Percentiles rank a stretch among this genome's conserved stretches.
Conservation (phyloP, 2,113 vertebrate species). For the Cephalophus harveyi region DNA sequence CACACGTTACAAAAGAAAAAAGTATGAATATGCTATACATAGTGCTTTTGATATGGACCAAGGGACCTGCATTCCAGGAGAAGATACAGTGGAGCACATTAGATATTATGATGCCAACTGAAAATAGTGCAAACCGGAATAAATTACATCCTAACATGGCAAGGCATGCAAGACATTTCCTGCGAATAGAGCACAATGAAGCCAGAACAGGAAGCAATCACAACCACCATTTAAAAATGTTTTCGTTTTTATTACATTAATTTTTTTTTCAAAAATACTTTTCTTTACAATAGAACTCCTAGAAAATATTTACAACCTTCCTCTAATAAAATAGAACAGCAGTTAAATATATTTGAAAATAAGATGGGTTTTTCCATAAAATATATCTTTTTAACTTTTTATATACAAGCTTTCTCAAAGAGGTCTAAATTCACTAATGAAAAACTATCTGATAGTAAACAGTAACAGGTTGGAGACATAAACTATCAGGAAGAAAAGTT, state of each 20-base stretch:
- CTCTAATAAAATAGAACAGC: constrained; percentile 85
- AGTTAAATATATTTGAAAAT: constrained; percentile 89
- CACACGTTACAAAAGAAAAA: constrained; percentile 74
- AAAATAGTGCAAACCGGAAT: constrained; percentile 69
- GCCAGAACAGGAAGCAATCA: constrained; percentile 77
- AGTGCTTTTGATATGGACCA: constrained; percentile 62
- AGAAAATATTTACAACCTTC: constrained; percentile 88
- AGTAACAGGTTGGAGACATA: constrained; percentile 68
- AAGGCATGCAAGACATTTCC: constrained; percentile 67
- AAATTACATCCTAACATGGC: constrained; percentile 65
- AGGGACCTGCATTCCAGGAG: constrained; percentile 51
- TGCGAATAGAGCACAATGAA: constrained; percentile 56
- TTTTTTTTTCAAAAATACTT: constrained; percentile 82
- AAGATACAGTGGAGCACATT: constrained; percentile 39
- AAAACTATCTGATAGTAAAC: constrained; percentile 71
- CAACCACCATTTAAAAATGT: constrained; percentile 74
- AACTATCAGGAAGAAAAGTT: constrained; percentile 70
- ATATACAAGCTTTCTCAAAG: constrained; percentile 84
- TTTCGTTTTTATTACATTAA: constrained; percentile 80
- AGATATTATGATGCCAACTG: constrained; percentile 51
- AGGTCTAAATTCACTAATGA: constrained; percentile 76
- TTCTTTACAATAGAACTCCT: constrained; percentile 83
- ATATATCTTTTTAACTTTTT: constrained; percentile 83
- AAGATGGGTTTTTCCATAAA: constrained; percentile 85
- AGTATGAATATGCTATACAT: constrained; percentile 56